Conservation (phyloP, 1,140 invertebrate species). For the Palaemon carinicauda region DNA sequence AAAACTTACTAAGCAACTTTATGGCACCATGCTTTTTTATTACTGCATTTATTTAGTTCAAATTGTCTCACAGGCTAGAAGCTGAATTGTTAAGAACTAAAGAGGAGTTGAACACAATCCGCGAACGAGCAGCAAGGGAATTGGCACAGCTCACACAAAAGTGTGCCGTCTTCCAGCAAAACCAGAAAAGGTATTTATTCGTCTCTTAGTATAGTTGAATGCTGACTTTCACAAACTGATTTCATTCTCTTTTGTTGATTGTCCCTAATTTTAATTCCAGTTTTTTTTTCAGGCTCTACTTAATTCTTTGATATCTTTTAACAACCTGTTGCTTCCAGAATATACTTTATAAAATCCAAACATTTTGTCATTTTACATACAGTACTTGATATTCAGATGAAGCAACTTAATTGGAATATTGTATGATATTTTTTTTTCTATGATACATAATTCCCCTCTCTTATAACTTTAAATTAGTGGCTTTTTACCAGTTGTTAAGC, state of each 20-base stretch:
- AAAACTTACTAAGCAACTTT: too few relatives aligned
- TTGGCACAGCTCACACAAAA: slow-evolving; percentile 49
- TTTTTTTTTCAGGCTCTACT: too few relatives aligned
- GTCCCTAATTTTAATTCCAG: background rate
- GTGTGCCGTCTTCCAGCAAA: slow-evolving; percentile 50
- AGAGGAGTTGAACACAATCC: slow-evolving; percentile 38
- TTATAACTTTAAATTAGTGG: too few relatives aligned
- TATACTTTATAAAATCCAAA: too few relatives aligned
- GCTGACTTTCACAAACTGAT: background rate
- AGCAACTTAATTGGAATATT: too few relatives aligned
- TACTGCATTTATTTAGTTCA: background rate
- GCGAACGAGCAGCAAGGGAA: slow-evolving; percentile 49
- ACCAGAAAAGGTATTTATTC: slow-evolving; percentile 44
- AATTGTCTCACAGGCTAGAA: slow-evolving; percentile 26
- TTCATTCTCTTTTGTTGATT: background rate
- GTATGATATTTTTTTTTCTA: too few relatives aligned
- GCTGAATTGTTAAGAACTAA: slow-evolving; percentile 11
- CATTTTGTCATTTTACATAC: too few relatives aligned
- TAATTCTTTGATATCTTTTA: too few relatives aligned
- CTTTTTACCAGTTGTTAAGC: too few relatives aligned
- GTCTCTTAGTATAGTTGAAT: background rate
- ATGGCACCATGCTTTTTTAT: background rate
- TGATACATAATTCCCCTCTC: too few relatives aligned
- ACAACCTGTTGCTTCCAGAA: too few relatives aligned
- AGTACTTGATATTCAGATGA: too few relatives aligned